Conservation (phyloP, 2,113 vertebrate species). For the Pituophis catenifer region DNA sequence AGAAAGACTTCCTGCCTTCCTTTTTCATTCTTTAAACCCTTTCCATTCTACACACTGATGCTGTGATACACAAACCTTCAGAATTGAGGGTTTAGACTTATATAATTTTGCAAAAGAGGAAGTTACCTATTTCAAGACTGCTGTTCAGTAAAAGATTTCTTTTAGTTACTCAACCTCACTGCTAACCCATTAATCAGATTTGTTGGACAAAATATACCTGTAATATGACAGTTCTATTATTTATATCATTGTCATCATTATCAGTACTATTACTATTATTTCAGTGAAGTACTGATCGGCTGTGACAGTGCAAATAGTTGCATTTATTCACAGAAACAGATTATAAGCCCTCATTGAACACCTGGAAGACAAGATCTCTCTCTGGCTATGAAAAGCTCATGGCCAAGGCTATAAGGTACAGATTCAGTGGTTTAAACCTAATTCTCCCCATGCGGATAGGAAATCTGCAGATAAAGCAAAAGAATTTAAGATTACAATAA, state of each 20-base stretch:
- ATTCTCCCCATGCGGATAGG: background rate
- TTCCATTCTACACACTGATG: conserved; percentile 9
- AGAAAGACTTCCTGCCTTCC: conserved; percentile 16
- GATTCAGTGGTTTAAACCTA: conserved; percentile 15
- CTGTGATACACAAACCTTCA: background rate
- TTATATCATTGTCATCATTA: background rate
- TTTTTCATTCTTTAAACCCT: background rate
- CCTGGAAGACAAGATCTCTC: background rate
- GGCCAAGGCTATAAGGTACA: conserved; percentile 7
- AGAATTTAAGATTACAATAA: background rate
- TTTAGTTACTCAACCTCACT: fast-evolving
- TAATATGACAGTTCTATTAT: background rate
- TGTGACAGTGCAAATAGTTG: background rate
- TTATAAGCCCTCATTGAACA: background rate
- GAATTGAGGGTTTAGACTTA: background rate
- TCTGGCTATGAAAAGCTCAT: conserved; percentile 10
- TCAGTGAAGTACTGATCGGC: background rate
- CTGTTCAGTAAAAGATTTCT: background rate
- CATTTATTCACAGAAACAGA: background rate
- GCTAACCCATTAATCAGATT: background rate
- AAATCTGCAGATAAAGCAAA: background rate
- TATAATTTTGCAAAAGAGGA: background rate
- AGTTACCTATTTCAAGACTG: background rate
- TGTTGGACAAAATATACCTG: background rate
- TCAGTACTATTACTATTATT: background rate